Percentiles rank a stretch among this genome's conserved stretches.
phyloP scores from a whole-genome alignment of 2,797 vertebrate genomes.

The Semaprochilodus insignis region DNA sequence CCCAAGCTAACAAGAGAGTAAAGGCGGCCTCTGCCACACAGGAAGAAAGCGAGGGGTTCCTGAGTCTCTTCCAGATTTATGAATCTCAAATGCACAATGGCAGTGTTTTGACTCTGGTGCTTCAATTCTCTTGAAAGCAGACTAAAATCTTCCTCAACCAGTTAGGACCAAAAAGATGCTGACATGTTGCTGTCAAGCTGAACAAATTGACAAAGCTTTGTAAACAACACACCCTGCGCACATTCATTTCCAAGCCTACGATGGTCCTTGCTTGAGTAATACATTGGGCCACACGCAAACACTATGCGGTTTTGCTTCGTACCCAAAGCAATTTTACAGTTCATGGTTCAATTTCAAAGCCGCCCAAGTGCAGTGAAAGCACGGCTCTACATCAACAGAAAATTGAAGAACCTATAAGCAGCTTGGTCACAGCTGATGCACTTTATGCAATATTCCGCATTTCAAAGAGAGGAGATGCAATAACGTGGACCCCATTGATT shows the following conservation, averaged over 20 bases:
- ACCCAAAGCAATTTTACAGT: constrained; percentile 74
- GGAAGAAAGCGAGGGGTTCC: constrained; percentile 13
- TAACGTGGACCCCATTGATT: constrained; percentile 2
- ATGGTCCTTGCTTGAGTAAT: constrained; percentile 69
- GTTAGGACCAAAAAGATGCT: constrained; percentile 52
- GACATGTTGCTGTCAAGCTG: constrained; percentile 68
- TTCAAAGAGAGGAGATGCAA: constrained; percentile 34
- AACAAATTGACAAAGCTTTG: constrained; percentile 73
- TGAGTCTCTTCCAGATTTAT: constrained; percentile 45
- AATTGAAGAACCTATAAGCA: constrained; percentile 66
- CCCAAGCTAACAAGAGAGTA: constrained; percentile 42
- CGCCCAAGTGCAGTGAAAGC: constrained; percentile 65
- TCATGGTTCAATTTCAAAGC: constrained; percentile 72
- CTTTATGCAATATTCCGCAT: constrained; percentile 60
- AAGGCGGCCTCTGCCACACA: not conserved
- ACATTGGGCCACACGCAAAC: constrained; percentile 66
- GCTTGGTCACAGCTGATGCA: constrained; percentile 66
- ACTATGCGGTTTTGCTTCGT: constrained; percentile 48
- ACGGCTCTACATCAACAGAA: constrained; percentile 63
- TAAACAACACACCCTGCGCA: constrained; percentile 69
- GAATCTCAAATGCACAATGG: constrained; percentile 39
- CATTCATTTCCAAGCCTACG: constrained; percentile 66
- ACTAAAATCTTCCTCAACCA: constrained; percentile 40
- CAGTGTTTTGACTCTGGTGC: constrained; percentile 48
- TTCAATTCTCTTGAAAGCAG: constrained; percentile 53